Base-by-base conservation (phyloP, 2,888 invertebrate species). In the Papilio gigon region DNA sequence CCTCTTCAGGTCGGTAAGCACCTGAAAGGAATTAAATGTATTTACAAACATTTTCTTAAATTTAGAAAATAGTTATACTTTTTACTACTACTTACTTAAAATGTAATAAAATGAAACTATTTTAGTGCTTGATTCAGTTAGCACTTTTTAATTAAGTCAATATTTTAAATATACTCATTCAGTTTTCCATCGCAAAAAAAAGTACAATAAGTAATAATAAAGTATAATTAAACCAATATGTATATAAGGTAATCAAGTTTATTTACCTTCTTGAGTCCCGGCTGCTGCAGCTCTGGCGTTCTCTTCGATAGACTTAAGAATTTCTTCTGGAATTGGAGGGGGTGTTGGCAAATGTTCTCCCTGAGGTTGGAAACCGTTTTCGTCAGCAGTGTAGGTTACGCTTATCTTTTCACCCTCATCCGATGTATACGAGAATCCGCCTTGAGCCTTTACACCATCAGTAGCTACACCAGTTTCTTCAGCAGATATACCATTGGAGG, bases 331-430 rank as follows among this genome's bases (percentile, higher is more conserved):
- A 53, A 92, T 90, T 1, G 92, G 92, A 44, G 81, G 92, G 68
- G 92, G 86, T 33, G 92, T 91, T 0, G 92, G 92, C 71, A 92
- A 74, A 73, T 92, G 91, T 4, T 86, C 87, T 53, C 92, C 92
- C 70, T 84, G 84, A 1, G 92, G 91, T 71, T 78, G 80, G 72
- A 84, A 92, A 1, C 92, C 92, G 44, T 91, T 90, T 75, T 91
- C 90, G 70, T 92, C 91, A 75, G 92, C 92, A 0, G 91, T 92
- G 64, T 92, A 92, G 9, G 85, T 85, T 47, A 92, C 79, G 37
- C 84, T 83, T 77, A 87, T 90, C 37, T 77, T 71, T 74, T 90
- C 86, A 5, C 92, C 92, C 70, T 92, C 90, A 73, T 92, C 92
- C 72, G 87, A 89, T 63, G 87, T 89, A 71, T 91, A 92, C 4